Percentiles rank a stretch among this genome's conserved stretches.
phyloP scores from a whole-genome alignment of 2,113 vertebrate genomes.

The Phaethon lepturus region DNA sequence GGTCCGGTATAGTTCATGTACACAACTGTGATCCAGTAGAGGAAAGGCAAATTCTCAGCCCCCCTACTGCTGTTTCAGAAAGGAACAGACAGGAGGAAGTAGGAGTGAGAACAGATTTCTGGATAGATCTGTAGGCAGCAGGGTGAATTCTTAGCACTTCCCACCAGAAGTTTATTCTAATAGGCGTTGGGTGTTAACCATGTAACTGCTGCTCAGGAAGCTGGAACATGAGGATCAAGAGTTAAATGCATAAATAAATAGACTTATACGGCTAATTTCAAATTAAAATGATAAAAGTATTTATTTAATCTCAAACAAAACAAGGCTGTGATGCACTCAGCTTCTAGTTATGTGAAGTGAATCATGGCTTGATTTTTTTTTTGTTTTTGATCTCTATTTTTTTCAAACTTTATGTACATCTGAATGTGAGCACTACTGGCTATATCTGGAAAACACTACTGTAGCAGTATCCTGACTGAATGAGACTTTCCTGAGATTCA shows the following conservation, averaged over 20 bases:
- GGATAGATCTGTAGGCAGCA: constrained; percentile 56
- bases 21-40: constrained; percentile 59
- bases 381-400: not conserved
- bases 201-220: not conserved
- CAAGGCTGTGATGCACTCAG: not conserved
- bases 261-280: not conserved
- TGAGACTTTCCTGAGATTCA: not conserved
- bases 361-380: not conserved
- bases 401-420: not conserved
- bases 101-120: constrained; percentile 68
- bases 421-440: not conserved
- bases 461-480: not conserved
- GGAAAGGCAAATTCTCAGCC: constrained; percentile 57
- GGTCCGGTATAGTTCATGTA: constrained; percentile 37
- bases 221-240: not conserved
- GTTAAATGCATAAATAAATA: not conserved
- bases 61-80: constrained; percentile 53
- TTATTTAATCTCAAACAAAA: not conserved
- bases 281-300: not conserved
- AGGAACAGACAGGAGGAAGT: constrained; percentile 65
- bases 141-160: constrained; percentile 66
- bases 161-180: constrained; percentile 67
- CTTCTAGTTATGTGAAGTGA: not conserved
- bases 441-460: not conserved
- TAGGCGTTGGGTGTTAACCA: not conserved